Base-by-base conservation (phyloP, 2,888 invertebrate species). In the Herminia tarsipennalis region DNA sequence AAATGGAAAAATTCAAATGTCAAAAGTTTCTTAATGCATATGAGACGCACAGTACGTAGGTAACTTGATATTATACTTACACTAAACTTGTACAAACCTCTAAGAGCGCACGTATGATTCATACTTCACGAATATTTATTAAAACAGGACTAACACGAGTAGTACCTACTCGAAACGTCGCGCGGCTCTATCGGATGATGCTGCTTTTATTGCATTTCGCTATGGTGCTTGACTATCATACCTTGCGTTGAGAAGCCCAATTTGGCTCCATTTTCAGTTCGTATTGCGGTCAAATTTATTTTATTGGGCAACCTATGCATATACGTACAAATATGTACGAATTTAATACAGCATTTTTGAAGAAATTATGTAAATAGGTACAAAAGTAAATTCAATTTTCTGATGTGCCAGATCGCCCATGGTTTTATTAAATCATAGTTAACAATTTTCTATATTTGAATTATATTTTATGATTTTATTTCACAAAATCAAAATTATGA, bases 191-290 rank as follows among this genome's bases (percentile, higher is more conserved):
- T 48, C 33, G 36, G 45, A 47, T 40, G 48, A 39, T 45, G 45
- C 56, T 45, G 52, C 47, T 52, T 59, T 53, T 53, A 53, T 66
- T 55, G 47, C 44, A 53, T 55, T 66, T 48, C 52, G 48, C 41
- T 51, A 34, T 49, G 42, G 50, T 41, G 34, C 66, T 58, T 47
- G 49, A 49, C 58, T 53, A 56, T 55, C 52, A 62, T 53, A 51
- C 39, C 49, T 51, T 24, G 41, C 37, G 38, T 41, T 21, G 33
- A 56, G 59, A 10, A 62, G 48, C 27, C 48, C 51, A 66, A 62
- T 66, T 63, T 66, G 51, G 53, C 53, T 56, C 42, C 32, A 50
- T 52, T 46, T 64, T 45, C 39, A 41, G 45, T 41, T 22, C 25
- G 18, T 22, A 32, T 39, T 21, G 20, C 29, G 6, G 34, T 16